phyloP scores from a whole-genome alignment of 2,113 vertebrate species.

The Theristicus caerulescens region DNA sequence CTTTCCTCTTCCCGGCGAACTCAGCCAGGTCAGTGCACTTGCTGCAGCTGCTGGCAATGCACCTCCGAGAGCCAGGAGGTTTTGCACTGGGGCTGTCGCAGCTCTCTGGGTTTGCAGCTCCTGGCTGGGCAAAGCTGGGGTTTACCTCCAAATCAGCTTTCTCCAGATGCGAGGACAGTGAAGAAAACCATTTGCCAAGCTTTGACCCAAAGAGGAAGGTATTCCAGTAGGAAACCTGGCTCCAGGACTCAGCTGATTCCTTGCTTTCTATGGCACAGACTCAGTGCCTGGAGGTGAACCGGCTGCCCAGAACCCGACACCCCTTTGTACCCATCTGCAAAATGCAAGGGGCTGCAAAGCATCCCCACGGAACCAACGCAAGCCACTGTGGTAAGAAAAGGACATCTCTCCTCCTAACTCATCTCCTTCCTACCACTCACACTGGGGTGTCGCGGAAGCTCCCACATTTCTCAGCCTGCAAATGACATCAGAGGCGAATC shows the following conservation, averaged over 20 bases:
- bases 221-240: background rate
- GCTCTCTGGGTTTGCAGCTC: background rate
- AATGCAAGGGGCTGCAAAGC: background rate
- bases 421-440: background rate
- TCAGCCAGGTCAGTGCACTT: background rate
- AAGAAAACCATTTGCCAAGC: background rate
- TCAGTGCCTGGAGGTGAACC: background rate
- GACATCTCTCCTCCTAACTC: background rate
- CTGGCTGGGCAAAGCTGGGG: background rate
- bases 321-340: background rate
- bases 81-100: background rate
- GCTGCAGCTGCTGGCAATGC: background rate
- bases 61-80: background rate
- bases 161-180: background rate
- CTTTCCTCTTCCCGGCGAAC: background rate
- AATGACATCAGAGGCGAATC: rapidly evolving
- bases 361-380: background rate
- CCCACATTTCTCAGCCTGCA: background rate
- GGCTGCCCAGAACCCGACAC: rapidly evolving
- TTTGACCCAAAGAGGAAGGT: background rate
- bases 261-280: background rate
- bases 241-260: background rate
- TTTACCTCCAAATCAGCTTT: background rate
- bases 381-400: background rate
- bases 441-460: background rate